Base-by-base conservation (phyloP, 2,113 vertebrate genomes). In the Tachycineta bicolor region DNA sequence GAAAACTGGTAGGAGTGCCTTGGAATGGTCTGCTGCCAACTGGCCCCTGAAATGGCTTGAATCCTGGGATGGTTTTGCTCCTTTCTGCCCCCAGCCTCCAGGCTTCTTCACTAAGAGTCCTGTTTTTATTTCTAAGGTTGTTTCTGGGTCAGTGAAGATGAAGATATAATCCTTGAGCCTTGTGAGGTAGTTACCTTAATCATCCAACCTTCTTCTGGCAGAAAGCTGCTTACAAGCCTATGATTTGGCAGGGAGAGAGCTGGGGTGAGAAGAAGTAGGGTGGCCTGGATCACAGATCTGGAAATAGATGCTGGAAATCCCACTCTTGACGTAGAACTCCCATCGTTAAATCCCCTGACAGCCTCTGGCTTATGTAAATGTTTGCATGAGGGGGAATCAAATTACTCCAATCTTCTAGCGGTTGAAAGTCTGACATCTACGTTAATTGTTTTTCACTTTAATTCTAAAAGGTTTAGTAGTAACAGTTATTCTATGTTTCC, bases 121-220 rank as follows among this genome's bases (percentile, higher is more conserved):
- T 76, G 12, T 34, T 77, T 91, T 94, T 76, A 65, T 89, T 92
- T 83, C 53, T 60, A 18, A 85, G 82, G 76, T 93, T 94, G 83
- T 96, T 96, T 97, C 43, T 83, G 87, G 77, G 53, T 94, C 83
- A 85, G n/a, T 85, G 82, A 97, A 91, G 84, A 93, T 73, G 70
- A 89, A 89, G 80, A 31, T 94, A 53, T 91, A 96, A 97, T 92
- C 94, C 52, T 21, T 92, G 89, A 90, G 89, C 83, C 85, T 94
- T 82, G 37, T 93, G 83, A 96, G 79, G 83, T 73, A 79, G 80
- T 89, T 93, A 93, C 63, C 77, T 95, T 96, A 96, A 97, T 97
- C 92, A 93, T 83, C 64, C 91, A 93, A 65, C 86, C 76, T 95
- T 94, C 87, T 96, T 97, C 90, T 94, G 80, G 56, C 60, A 95